Base-by-base conservation (phyloP, 1,140 invertebrate genomes). In the Bombus difficillimus region DNA sequence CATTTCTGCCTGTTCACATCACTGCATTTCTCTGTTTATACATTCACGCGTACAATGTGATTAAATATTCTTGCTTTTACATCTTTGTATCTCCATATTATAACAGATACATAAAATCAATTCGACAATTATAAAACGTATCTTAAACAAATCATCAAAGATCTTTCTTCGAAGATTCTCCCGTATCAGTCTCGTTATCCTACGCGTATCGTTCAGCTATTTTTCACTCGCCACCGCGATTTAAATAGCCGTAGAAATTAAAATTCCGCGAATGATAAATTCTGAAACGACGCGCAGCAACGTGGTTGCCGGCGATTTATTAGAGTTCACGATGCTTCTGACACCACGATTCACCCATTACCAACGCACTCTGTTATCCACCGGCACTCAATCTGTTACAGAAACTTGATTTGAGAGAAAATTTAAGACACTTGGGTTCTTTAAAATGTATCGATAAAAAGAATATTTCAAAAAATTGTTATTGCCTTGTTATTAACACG, bases 161-260 rank as follows among this genome's bases (percentile, higher is more conserved):
- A 22, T 22, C 47, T 2, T 22, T 53, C 1, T 22, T 22, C 47
- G 18, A 22, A 2, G 1, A 62, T n/a, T 13, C 0, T 12, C 59
- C 12, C 28, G 28, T 62, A 28, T 4, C 3, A 13, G 28, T 1
- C 10, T n/a, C 28, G 59, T 10, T n/a, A n/a, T 28, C 25, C 10
- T 28, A 9, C 3, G 25, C 57, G 3, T 25, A 10, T n/a, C 59
- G 12, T 62, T 12, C 28, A 62, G 28, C 10, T 28, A n/a, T 28
- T 4, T 62, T 12, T 12, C 4, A 12, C 3, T 4, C 3, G 28
- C 3, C 12, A n/a, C 4, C 0, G 28, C 25, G 12, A 62, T n/a
- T 62, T n/a, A 62, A 62, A 62, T 22, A 28, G 3, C 28, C 59
- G 28, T n/a, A 28, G 4, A n/a, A 62, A 28, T 62, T 1, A n/a